Percentiles rank a stretch among this genome's conserved stretches.
These are phyloP conservation scores for Cydia amplana DNA, from an alignment of 1,140 invertebrate species.

Conservation along the genomic window DNA sequence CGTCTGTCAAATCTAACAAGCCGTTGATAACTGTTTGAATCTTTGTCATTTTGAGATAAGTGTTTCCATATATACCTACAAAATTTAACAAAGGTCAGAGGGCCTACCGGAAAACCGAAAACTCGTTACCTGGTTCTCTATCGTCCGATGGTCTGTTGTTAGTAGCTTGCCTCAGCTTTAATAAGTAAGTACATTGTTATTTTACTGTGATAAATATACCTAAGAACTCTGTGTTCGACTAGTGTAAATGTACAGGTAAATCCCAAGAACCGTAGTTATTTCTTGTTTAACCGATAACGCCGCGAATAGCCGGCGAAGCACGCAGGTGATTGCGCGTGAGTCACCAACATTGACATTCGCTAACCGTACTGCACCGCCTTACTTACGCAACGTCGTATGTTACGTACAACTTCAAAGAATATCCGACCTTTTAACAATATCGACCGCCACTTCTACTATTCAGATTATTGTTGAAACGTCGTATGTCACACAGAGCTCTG, in stretches of 20 bases:
- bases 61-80: too few species aligned
- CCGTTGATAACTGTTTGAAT: too few species aligned
- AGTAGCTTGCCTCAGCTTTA: too few species aligned
- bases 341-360: conserved; percentile 46
- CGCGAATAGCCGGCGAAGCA: conserved; percentile 28
- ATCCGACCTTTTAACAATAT: not conserved
- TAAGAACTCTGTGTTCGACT: not conserved
- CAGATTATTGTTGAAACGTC: not conserved
- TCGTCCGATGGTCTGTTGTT: too few species aligned
- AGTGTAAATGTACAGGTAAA: not conserved
- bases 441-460: not conserved
- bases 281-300: conserved; percentile 6
- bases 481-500: not conserved
- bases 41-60: too few species aligned
- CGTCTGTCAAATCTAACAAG: too few species aligned
- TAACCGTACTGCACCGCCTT: not conserved
- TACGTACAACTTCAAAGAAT: not conserved
- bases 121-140: too few species aligned
- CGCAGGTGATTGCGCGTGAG: conserved; percentile 41
- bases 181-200: too few species aligned
- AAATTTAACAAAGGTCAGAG: too few species aligned
- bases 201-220: too few species aligned
- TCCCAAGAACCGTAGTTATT: conserved; percentile 1
- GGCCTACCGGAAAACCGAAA: too few species aligned
- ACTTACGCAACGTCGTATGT: not conserved